A percentile compares a stretch with the other conserved stretches of the same genome.
Evolutionary conservation across 2,888 invertebrate species (phyloP).

Genomic region (Apamea sordens): DNA sequence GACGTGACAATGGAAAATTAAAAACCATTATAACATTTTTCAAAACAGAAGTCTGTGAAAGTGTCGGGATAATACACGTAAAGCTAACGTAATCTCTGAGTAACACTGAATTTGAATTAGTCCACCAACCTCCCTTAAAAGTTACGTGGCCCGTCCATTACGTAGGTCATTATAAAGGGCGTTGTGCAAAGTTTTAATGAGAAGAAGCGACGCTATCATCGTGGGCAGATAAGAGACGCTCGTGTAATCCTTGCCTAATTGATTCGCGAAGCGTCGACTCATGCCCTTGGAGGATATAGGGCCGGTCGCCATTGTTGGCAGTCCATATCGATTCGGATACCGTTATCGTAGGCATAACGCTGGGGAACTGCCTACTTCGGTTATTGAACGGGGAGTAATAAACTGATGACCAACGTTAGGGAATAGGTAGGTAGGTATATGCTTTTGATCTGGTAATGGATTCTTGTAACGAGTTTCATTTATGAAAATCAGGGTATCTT

Average conservation of each 20-base stretch:
- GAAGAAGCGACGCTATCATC: conserved; percentile 75
- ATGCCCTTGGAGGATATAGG: conserved; percentile 65
- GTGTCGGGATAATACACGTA: conserved; percentile 57
- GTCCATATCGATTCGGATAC: conserved; percentile 60
- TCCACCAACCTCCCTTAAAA: conserved; percentile 70
- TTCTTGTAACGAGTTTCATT: background rate
- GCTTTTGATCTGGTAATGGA: conserved; percentile 33
- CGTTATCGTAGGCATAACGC: conserved; percentile 63
- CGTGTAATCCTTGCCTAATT: conserved; percentile 79
- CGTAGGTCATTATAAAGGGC: conserved; percentile 80
- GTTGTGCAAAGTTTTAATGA: conserved; percentile 82
- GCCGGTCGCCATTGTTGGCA: conserved; percentile 55
- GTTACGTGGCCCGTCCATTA: conserved; percentile 73
- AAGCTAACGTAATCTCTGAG: conserved; percentile 65
- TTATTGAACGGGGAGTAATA: conserved; percentile 46
- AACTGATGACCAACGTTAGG: conserved; percentile 24
- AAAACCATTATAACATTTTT: conserved; percentile 65
- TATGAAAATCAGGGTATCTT: conserved; percentile 1
- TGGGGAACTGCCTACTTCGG: conserved; percentile 29
- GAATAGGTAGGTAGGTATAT: conserved; percentile 25
- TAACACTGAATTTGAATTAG: conserved; percentile 75
- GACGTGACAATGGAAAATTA: conserved; percentile 63
- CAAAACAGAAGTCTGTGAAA: conserved; percentile 56
- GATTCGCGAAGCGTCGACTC: conserved; percentile 78
- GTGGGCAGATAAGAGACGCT: conserved; percentile 72